These are phyloP conservation scores for Ectobius pallidus DNA, from an alignment of 2,888 invertebrate species.

Conservation along the genomic window DNA sequence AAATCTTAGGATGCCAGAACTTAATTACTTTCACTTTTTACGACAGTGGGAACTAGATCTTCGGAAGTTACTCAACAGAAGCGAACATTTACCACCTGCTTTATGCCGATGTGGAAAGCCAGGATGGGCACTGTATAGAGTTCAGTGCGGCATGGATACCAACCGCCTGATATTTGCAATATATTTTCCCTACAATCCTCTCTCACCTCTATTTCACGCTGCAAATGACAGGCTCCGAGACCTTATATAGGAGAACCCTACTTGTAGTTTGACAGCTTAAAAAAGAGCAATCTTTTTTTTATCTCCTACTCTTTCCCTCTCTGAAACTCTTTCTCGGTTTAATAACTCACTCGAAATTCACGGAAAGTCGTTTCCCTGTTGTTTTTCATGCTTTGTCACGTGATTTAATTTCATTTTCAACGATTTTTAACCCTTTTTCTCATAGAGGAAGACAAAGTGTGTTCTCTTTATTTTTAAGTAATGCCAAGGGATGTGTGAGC, in stretches of 20 bases:
- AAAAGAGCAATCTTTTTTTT: neutral
- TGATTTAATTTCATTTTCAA: constrained; percentile 1
- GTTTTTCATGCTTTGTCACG: neutral
- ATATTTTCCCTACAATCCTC: constrained; percentile 1
- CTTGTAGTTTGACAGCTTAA: constrained; percentile 14
- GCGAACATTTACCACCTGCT: neutral
- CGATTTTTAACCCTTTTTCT: neutral
- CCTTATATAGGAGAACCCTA: neutral
- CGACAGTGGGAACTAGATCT: no score
- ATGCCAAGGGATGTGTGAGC: no score
- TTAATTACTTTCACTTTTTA: no score
- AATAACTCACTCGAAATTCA: constrained; percentile 21
- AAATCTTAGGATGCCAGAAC: no score
- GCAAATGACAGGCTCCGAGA: constrained; percentile 7
- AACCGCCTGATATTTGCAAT: constrained; percentile 20
- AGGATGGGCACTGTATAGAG: neutral
- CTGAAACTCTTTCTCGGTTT: neutral
- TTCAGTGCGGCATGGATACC: neutral
- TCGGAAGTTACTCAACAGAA: no score
- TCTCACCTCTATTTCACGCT: neutral
- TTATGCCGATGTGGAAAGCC: neutral
- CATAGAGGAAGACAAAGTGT: neutral
- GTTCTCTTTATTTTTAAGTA: no score
- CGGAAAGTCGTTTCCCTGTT: neutral
- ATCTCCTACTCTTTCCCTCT: neutral